Evolutionary conservation across 1,140 invertebrate genomes (phyloP), one percentile per base, ranked within the genome.

Genomic region (Macrobrachium nipponense): DNA sequence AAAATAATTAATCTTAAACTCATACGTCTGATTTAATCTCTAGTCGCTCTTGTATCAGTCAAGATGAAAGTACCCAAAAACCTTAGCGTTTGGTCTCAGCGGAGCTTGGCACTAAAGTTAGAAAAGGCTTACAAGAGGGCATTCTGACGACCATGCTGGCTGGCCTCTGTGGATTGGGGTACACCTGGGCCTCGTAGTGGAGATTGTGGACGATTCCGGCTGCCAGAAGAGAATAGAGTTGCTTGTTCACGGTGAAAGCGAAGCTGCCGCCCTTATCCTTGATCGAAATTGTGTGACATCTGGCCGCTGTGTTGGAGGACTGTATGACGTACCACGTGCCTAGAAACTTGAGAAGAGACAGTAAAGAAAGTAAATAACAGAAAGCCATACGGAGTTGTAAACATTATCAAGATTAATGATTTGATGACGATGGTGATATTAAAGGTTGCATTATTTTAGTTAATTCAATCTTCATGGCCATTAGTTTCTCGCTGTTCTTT

Each of bases 281-380:
- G 58, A 82, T 15, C 20, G 80, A 72, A 12, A 82, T 20, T 17
- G 80, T 62, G 70, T 75, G 62, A 58, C 80, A 82, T 7, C 80
- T n/a, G 15, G 80, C 73, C 15, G 80, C 80, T 59, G 70, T 58
- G 70, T 82, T 82, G 20, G 20, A 61, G 58, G 68, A 59, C 27
- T 82, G 80, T 51, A 82, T 82, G 23, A 82, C 70, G 15, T 82
- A 62, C 80, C 80, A 82, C 5, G 70, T 82, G 2, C 80, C 80
- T 17, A 20, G 7, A 58, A 82, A 82, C 80, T 82, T 58, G 6
- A 36, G 18, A 7, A 61, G 12, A 15, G 60, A 51, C 64, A 14
- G 51, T 36, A 12, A 8, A 60, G 27, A 36, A 4, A 36, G 27
- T 36, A 36, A 4, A 36, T 36, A 2, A 4, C 27, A 36, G 27